These are phyloP conservation scores for Globodera rostochiensis DNA, from an alignment of 1,140 invertebrate species.

Conservation along the genomic window DNA sequence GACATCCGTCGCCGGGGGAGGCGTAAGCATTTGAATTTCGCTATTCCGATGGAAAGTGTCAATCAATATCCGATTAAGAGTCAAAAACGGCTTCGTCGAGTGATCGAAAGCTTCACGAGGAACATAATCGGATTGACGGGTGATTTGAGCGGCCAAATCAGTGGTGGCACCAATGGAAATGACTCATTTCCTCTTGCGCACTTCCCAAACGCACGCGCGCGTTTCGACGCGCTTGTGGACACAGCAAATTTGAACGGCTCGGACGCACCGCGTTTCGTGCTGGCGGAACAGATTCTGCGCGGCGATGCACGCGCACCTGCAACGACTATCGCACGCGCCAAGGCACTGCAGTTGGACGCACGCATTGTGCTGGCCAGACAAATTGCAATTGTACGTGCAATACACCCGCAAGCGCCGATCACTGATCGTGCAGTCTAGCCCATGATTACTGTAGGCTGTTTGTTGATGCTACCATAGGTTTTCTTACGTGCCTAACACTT, in stretches of 20 bases:
- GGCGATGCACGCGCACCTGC: constrained; percentile 15
- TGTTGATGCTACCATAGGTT: too few species aligned
- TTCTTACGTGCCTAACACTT: too few species aligned
- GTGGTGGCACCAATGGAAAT: constrained; percentile 3
- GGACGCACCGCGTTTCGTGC: constrained; percentile 16
- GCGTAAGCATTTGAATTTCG: neutral
- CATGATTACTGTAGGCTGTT: too few species aligned
- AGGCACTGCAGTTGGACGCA: neutral
- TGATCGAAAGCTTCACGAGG: constrained; percentile 23
- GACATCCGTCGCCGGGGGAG: neutral
- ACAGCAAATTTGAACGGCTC: constrained; percentile 16
- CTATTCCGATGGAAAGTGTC: too few species aligned
- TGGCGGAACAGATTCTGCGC: constrained; percentile 26
- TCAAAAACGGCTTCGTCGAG: constrained; percentile 21
- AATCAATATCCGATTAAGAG: neutral
- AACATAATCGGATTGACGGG: constrained; percentile 19
- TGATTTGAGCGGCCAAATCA: neutral
- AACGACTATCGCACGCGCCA: neutral
- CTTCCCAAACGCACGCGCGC: neutral
- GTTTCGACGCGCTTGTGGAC: constrained; percentile 9
- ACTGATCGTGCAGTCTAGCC: too few species aligned
- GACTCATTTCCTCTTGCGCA: neutral
- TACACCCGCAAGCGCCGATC: too few species aligned
- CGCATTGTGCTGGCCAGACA: constrained; percentile 21
- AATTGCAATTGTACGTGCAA: constrained; percentile 24